phyloP scores from a whole-genome alignment of 1,140 invertebrate species.

The Hycleus phaleratus region DNA sequence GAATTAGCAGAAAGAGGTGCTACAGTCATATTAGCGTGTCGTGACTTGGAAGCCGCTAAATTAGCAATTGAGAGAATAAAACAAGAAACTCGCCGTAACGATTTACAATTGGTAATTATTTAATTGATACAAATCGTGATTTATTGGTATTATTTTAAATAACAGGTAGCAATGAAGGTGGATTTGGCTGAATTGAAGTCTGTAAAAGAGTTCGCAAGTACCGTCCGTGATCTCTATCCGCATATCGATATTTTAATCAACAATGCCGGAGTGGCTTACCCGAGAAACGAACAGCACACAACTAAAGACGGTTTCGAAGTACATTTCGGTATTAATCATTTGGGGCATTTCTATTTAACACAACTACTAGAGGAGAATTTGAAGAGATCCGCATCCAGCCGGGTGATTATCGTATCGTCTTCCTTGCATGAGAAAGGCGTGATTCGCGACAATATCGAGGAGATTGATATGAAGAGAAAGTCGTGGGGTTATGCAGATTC shows the following conservation, averaged over 20 bases:
- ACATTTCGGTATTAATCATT: conserved; percentile 71
- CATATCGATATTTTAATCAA: conserved; percentile 67
- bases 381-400: conserved; percentile 52
- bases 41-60: conserved; percentile 54
- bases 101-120: neutral
- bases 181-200: conserved; percentile 65
- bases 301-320: conserved; percentile 80
- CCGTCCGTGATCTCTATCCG: conserved; percentile 52
- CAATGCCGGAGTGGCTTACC: conserved; percentile 63
- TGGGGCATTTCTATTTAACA: conserved; percentile 80
- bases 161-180: conserved; percentile 56
- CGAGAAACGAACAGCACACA: conserved; percentile 42
- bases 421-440: conserved; percentile 54
- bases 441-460: conserved; percentile 64
- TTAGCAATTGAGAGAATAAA: conserved; percentile 44
- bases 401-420: conserved; percentile 50
- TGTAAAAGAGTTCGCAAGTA: conserved; percentile 58
- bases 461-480: conserved; percentile 43
- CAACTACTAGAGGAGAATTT: conserved; percentile 64
- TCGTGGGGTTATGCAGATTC: conserved; percentile 69
- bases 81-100: conserved; percentile 14
- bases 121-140: too few species aligned
- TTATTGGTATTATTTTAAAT: neutral
- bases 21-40: conserved; percentile 70
- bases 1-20: conserved; percentile 50